Evolutionary conservation across 1,140 invertebrate genomes (phyloP), one percentile per base, ranked within the genome.

Genomic region (Andrena cerasifolii): DNA sequence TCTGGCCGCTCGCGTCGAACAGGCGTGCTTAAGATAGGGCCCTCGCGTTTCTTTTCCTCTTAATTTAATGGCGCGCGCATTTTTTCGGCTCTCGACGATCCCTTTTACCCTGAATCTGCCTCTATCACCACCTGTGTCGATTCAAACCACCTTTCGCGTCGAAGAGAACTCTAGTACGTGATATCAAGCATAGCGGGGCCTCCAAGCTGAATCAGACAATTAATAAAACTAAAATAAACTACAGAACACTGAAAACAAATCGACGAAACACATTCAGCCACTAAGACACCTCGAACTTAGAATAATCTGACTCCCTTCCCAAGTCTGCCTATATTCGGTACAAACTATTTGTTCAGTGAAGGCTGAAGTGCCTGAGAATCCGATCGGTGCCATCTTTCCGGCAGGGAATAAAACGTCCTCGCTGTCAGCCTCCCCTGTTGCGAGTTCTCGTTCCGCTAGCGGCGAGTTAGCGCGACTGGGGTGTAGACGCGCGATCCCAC

Each of bases 381-480:
- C 36, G 40, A n/a, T n/a, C 16, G n/a, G 16, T 53, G 10, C 51
- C n/a, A 47, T 67, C 14, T 59, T 40, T 31, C 53, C 31, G 8
- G 67, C 24, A 36, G 21, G 26, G 68, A 59, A 61, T 71, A 59
- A 71, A 71, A 71, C 6, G n/a, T n/a, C n/a, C n/a, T n/a, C 18
- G n/a, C 4, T 8, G 18, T 12, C 21, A 1, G 70, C 31, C 45
- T 58, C 16, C 51, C 0, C 21, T 10, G 51, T 61, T 31, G n/a
- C 70, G 56, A 3, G 59, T 40, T 36, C 36, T 5, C 54, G 24
- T 5, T 40, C 24, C 26, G 36, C 16, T 40, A 14, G 58, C 26
- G 49, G 68, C 54, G 77, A 86, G 86, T 88, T 85, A 87, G 75
- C 75, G 66, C 70, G 79, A 83, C 86, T 43, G 33, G 51, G 80